Conservation (phyloP, 2,113 vertebrate species). For the Pristiophorus japonicus region DNA sequence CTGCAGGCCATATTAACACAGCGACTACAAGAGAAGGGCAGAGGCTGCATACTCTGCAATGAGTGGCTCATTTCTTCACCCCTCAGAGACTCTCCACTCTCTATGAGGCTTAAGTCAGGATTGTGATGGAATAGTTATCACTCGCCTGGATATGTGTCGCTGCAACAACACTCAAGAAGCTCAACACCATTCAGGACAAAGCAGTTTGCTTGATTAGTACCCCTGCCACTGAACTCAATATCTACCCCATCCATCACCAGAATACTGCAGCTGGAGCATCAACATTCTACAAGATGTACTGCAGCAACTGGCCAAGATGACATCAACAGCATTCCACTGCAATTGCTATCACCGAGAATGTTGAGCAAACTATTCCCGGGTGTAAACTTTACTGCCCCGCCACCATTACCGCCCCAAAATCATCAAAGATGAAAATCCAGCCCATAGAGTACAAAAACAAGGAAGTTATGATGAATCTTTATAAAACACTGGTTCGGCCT, state of each 20-base stretch:
- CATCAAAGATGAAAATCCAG: too few relatives aligned
- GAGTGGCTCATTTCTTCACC: background rate
- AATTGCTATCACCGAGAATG: background rate
- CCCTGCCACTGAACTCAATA: background rate
- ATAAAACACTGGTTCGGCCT: background rate
- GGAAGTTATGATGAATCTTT: background rate
- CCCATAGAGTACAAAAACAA: background rate
- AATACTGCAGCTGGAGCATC: background rate
- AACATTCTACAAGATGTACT: background rate
- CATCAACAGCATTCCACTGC: background rate
- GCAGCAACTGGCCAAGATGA: background rate
- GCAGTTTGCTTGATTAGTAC: too few relatives aligned
- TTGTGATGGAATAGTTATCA: too few relatives aligned
- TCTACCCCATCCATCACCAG: background rate
- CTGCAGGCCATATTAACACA: too few relatives aligned
- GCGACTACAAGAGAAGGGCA: background rate
- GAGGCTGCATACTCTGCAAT: background rate
- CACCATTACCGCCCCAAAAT: too few relatives aligned
- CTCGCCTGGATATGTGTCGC: too few relatives aligned
- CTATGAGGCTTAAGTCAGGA: too few relatives aligned
- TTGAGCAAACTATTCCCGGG: too few relatives aligned
- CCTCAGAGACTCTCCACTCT: background rate
- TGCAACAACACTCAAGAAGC: too few relatives aligned
- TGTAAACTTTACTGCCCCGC: too few relatives aligned
- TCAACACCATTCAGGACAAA: too few relatives aligned